Base-by-base conservation (phyloP, 2,797 vertebrate genomes). In the Myotis daubentonii region DNA sequence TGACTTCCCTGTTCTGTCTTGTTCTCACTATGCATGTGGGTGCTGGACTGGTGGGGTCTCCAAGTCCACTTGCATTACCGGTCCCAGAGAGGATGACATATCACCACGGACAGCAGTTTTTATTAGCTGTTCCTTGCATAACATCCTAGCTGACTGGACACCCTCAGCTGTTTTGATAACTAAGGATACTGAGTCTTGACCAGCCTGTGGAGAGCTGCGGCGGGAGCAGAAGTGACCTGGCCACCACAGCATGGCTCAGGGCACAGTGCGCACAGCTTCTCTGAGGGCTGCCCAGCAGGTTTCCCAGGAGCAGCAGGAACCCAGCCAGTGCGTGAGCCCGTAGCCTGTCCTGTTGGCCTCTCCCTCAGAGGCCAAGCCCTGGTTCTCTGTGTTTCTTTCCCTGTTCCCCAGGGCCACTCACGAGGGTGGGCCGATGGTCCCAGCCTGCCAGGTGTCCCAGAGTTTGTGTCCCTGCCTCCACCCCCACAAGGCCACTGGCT, bases 301-400 rank as follows among this genome's bases (percentile, higher is more conserved):
- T 60, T 30, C 72, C 38, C 36, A 17, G 72, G 25, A 55, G 44
- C 23, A 78, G 65, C n/a, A 17, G 44, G 87, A 47, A 25, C 10
- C 1, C 25, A 82, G 38, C 17, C 65, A 15, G 49, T 0, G 0
- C 4, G 2, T 4, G 53, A 47, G 25, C 57, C n/a, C n/a, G 0
- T 1, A 0, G 25, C 41, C 47, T 1, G 0, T 38, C 10, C 49
- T 53, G 57, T 15, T 33, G 0, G 2, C 13, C 5, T 72, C 25
- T 78, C 41, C 20, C 20, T 22, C 10, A 12, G 33, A 30, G 80
- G 41, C 47, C 41, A 11, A 5, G 9, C 17, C 87, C 53, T 70
- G 55, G 22, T 38, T 33, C 30, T 49, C 51, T 23, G 25, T 3
- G 0, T 72, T 78, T 68, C 33, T 20, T 85, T 49, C 19, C 30